phyloP scores from a whole-genome alignment of 1,140 invertebrate genomes.

The Leptinotarsa texana region DNA sequence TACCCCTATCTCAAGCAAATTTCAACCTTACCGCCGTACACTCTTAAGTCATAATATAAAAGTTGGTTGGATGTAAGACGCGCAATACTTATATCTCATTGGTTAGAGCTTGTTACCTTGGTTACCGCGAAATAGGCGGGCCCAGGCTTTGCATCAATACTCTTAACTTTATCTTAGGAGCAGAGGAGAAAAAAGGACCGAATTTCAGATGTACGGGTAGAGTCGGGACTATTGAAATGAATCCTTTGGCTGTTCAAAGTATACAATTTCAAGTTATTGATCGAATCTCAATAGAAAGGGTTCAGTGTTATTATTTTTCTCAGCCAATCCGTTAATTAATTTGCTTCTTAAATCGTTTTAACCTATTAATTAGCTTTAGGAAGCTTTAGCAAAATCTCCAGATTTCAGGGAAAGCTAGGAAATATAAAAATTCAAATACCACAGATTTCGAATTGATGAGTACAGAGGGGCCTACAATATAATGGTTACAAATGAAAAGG shows the following conservation, averaged over 20 bases:
- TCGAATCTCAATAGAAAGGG: background rate
- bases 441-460: background rate
- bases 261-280: background rate
- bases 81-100: slow-evolving; percentile 48
- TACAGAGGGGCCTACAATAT: background rate
- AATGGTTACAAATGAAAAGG: too few species aligned
- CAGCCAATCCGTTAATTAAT: background rate
- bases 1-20: slow-evolving; percentile 46
- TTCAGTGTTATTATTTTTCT: background rate
- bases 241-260: background rate
- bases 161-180: slow-evolving; percentile 31
- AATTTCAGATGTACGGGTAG: slow-evolving; percentile 12
- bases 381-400: background rate
- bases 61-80: slow-evolving; percentile 44
- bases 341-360: background rate
- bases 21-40: slow-evolving; percentile 39
- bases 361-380: background rate
- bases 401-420: too few species aligned
- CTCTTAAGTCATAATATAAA: slow-evolving; percentile 44
- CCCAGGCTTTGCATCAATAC: slow-evolving; percentile 29
- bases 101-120: slow-evolving; percentile 46
- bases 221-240: background rate
- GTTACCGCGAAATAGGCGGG: slow-evolving; percentile 37
- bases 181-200: slow-evolving; percentile 22
- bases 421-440: background rate